Conservation (phyloP, 2,888 invertebrate genomes). For the Erannis defoliaria region DNA sequence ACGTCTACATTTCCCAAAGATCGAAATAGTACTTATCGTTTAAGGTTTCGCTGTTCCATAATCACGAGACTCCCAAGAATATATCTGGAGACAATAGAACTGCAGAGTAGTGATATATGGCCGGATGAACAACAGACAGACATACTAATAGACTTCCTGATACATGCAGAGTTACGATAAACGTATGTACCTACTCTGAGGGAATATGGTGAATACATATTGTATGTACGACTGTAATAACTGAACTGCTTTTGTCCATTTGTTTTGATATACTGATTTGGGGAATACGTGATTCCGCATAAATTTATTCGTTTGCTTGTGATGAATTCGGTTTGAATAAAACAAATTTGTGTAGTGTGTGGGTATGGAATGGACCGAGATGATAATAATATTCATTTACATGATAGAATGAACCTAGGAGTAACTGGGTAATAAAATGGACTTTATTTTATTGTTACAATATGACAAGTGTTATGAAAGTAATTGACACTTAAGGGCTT, state of each 20-base stretch:
- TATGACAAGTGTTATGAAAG: no score
- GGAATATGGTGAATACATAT: conserved; percentile 26
- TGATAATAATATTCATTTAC: not conserved
- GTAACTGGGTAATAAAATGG: not conserved
- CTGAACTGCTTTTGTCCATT: conserved; percentile 32
- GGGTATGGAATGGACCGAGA: conserved; percentile 1
- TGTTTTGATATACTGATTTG: conserved; percentile 36
- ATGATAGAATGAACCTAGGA: not conserved
- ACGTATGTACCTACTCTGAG: conserved; percentile 16
- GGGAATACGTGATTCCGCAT: conserved; percentile 33
- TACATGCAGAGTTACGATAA: conserved; percentile 13
- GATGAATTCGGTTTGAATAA: conserved; percentile 32
- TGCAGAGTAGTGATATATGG: conserved; percentile 6
- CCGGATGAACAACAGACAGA: conserved; percentile 18
- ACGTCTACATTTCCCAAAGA: not conserved
- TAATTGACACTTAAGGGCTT: no score
- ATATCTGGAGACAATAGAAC: conserved; percentile 7
- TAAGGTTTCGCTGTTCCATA: not conserved
- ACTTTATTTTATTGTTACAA: not conserved
- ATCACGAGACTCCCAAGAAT: not conserved
- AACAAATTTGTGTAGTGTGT: conserved; percentile 17
- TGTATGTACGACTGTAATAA: conserved; percentile 25
- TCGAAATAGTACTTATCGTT: not conserved
- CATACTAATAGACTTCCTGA: conserved; percentile 18
- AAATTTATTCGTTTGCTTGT: conserved; percentile 20